Evolutionary conservation across 2,888 invertebrate genomes (phyloP).

Genomic region (Drosophila cognata): DNA sequence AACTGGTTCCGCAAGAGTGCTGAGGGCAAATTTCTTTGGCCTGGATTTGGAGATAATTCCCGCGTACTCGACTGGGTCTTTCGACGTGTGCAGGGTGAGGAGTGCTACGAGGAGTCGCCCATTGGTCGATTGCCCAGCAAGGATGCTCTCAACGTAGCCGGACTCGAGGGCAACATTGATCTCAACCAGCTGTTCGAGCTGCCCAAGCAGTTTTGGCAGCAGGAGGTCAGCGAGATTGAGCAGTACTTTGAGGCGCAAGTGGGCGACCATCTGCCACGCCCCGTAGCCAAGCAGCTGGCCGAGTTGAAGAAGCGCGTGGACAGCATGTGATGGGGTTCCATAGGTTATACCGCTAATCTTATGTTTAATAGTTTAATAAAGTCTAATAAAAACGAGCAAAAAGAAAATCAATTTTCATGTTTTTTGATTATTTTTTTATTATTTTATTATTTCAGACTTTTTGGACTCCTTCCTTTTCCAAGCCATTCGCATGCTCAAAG

Average conservation of each 20-base stretch:
- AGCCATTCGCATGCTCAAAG: neutral
- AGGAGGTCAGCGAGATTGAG: slow-evolving; percentile 92
- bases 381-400: slow-evolving; percentile 83
- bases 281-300: slow-evolving; percentile 40
- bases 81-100: slow-evolving; percentile 92
- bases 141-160: slow-evolving; percentile 89
- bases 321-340: slow-evolving; percentile 84
- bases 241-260: slow-evolving; percentile 97
- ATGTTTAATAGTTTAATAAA: slow-evolving; percentile 83
- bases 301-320: slow-evolving; percentile 81
- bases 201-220: slow-evolving; percentile 95
- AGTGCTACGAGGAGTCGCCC: slow-evolving; percentile 90
- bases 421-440: neutral
- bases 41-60: slow-evolving; percentile 98
- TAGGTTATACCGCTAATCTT: slow-evolving; percentile 68
- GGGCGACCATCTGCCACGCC: slow-evolving; percentile 91
- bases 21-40: slow-evolving; percentile 98
- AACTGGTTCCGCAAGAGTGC: slow-evolving; percentile 98
- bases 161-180: slow-evolving; percentile 89
- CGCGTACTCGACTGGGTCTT: slow-evolving; percentile 98
- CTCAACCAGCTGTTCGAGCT: slow-evolving; percentile 92
- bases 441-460: neutral
- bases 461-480: neutral
- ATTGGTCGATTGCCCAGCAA: slow-evolving; percentile 89
- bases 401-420: slow-evolving; percentile 26